Conservation (phyloP, 2,797 vertebrate species). For the Acipenser ruthenus region DNA sequence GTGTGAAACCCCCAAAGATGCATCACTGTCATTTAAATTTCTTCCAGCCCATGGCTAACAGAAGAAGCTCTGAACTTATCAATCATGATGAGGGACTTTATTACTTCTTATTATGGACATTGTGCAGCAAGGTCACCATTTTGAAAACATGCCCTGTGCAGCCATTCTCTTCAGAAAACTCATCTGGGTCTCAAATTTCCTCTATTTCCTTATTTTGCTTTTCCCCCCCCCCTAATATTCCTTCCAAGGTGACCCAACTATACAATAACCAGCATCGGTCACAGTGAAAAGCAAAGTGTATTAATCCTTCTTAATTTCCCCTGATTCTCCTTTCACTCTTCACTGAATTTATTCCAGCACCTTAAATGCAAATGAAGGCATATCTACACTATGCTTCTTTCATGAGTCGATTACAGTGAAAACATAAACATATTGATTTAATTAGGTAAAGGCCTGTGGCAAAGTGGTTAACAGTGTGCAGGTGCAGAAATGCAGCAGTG, state of each 20-base stretch:
- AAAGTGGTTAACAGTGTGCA: too few species aligned
- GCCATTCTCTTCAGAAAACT: conserved; percentile 44
- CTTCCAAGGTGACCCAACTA: conserved; percentile 61
- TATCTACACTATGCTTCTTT: conserved; percentile 41
- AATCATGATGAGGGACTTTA: conserved; percentile 20
- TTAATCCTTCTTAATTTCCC: conserved; percentile 68
- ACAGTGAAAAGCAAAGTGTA: conserved; percentile 43
- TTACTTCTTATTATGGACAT: conserved; percentile 22
- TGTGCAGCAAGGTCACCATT: conserved; percentile 18
- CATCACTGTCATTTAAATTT: conserved; percentile 22
- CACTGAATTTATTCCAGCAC: conserved; percentile 64
- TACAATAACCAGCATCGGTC: conserved; percentile 60
- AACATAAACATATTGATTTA: neutral
- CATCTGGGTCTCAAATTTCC: conserved; percentile 46
- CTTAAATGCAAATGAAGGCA: conserved; percentile 69
- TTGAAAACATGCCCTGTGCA: conserved; percentile 28
- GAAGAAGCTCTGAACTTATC: conserved; percentile 16
- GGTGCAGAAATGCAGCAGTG: too few species aligned
- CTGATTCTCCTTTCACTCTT: conserved; percentile 56
- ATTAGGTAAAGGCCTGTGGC: too few species aligned
- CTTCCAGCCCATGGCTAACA: conserved; percentile 10
- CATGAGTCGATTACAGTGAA: conserved; percentile 7
- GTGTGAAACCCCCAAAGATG: conserved; percentile 8
- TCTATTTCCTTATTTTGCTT: conserved; percentile 37
- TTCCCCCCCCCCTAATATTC: conserved; percentile 23